Percentiles rank a stretch among this genome's conserved stretches.
Conservation (phyloP, 2,888 invertebrate species). For the Epinotia bilunana region DNA sequence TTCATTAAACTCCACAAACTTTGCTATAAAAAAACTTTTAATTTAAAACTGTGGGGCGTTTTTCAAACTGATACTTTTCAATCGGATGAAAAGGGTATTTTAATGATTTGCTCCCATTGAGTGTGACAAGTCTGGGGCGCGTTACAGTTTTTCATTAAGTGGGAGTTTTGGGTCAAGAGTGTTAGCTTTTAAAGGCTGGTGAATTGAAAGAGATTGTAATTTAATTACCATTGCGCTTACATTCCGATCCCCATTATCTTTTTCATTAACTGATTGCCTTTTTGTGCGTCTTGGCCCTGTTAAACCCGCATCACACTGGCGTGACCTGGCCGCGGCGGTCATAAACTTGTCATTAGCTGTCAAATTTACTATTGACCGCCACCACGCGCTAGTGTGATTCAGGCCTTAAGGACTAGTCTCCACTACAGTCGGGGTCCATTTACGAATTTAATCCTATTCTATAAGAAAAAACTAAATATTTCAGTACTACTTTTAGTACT, state of each 20-base stretch:
- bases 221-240: constrained; percentile 1
- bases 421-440: too few species aligned
- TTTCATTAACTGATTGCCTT: neutral
- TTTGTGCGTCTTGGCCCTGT: neutral
- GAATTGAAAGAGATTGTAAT: constrained; percentile 10
- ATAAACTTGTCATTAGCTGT: too few species aligned
- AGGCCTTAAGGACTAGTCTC: too few species aligned
- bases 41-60: constrained; percentile 30
- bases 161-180: constrained; percentile 18
- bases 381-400: neutral
- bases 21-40: constrained; percentile 31
- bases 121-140: constrained; percentile 31
- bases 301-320: neutral
- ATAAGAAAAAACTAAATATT: too few species aligned
- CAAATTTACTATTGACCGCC: too few species aligned
- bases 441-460: too few species aligned
- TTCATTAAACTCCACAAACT: constrained; percentile 40
- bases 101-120: constrained; percentile 26
- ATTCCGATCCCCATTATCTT: neutral
- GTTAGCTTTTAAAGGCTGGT: constrained; percentile 25
- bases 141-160: constrained; percentile 33
- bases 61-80: constrained; percentile 26
- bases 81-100: constrained; percentile 36
- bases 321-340: neutral
- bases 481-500: too few species aligned